A percentile compares a stretch with the other conserved stretches of the same genome.
phyloP scores from a whole-genome alignment of 2,888 invertebrate genomes.

The Galeruca laticollis region DNA sequence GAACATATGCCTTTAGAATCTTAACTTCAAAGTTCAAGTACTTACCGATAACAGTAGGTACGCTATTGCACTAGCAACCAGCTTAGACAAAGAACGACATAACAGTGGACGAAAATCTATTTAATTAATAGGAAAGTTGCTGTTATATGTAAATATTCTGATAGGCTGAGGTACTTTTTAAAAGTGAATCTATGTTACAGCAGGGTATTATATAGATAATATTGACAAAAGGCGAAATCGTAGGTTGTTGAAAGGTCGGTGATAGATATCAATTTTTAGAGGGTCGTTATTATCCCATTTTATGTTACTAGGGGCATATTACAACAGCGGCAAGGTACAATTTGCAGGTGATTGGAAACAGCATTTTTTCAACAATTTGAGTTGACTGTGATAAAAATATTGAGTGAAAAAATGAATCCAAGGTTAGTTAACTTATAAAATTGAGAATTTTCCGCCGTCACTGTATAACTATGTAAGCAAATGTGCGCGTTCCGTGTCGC shows the following conservation, averaged over 20 bases:
- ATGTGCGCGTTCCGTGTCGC: neutral
- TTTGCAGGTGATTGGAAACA: neutral
- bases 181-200: constrained; percentile 7
- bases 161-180: neutral
- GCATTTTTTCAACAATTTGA: no score
- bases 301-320: no score
- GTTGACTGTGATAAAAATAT: no score
- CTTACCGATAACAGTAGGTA: constrained; percentile 17
- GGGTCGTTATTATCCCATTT: constrained; percentile 18
- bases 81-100: no score
- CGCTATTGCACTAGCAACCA: no score
- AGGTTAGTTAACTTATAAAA: no score
- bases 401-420: no score
- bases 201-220: constrained; percentile 12
- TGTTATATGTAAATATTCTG: no score
- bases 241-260: constrained; percentile 23
- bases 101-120: no score
- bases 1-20: no score
- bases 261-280: constrained; percentile 21
- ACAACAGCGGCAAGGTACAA: no score
- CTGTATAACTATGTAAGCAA: constrained; percentile 1
- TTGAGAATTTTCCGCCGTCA: neutral
- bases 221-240: constrained; percentile 15
- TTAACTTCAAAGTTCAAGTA: constrained; percentile 17
- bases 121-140: no score